phyloP scores from a whole-genome alignment of 2,797 vertebrate species.

The Ctenosaura bakeri region DNA sequence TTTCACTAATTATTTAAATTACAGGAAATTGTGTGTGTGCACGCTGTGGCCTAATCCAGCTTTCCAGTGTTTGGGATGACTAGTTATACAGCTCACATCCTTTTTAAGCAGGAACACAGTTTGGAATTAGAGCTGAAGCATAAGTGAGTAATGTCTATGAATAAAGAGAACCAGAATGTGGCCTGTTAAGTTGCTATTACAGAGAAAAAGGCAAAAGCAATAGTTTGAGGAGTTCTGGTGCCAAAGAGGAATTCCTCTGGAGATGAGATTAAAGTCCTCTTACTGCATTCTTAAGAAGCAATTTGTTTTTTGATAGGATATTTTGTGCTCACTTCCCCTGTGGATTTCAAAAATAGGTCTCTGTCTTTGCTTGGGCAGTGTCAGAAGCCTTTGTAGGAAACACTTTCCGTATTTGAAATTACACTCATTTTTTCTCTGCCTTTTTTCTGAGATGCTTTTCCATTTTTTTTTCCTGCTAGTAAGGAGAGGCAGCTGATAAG shows the following conservation, averaged over 20 bases:
- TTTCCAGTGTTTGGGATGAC: not conserved
- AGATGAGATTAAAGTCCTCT: constrained; percentile 45
- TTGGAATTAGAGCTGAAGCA: not conserved
- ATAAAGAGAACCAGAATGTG: constrained; percentile 19
- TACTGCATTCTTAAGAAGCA: constrained; percentile 34
- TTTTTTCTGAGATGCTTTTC: constrained; percentile 12
- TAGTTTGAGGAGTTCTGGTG: constrained; percentile 29
- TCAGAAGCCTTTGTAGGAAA: constrained; percentile 36
- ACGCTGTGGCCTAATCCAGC: not conserved
- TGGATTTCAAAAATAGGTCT: constrained; percentile 48
- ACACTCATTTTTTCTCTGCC: constrained; percentile 7
- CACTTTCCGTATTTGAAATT: constrained; percentile 33
- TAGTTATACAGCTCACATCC: not conserved
- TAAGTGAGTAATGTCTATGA: not conserved
- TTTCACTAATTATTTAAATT: too few relatives aligned
- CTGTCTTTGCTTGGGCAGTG: constrained; percentile 32
- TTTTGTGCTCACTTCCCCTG: constrained; percentile 32
- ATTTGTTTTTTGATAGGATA: constrained; percentile 53
- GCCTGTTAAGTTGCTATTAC: constrained; percentile 22
- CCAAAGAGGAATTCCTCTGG: constrained; percentile 40
- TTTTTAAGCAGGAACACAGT: not conserved
- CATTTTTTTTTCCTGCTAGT: constrained; percentile 15
- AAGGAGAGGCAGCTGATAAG: constrained; percentile 30
- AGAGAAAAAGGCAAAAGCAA: not conserved
- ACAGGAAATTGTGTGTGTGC: not conserved